phyloP scores from a whole-genome alignment of 2,888 invertebrate species.

The Galeruca laticollis region DNA sequence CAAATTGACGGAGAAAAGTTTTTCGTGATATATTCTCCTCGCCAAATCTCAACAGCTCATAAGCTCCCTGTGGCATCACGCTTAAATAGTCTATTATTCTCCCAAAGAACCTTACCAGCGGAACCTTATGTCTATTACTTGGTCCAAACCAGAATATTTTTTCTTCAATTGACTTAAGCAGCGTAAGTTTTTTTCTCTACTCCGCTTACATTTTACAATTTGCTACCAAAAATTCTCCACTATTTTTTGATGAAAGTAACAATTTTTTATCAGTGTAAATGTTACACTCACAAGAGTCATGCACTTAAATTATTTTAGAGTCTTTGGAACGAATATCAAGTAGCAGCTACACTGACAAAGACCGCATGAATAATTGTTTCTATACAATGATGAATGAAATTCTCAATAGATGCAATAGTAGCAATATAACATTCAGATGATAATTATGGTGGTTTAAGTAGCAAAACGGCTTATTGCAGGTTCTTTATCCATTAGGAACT shows the following conservation, averaged over 20 bases:
- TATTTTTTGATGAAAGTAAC: neutral
- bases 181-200: no score
- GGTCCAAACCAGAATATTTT: no score
- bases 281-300: slow-evolving; percentile 7
- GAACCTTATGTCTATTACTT: no score
- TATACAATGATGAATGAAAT: slow-evolving; percentile 31
- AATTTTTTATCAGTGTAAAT: slow-evolving; percentile 26
- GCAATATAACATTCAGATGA: neutral
- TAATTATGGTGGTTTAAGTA: neutral
- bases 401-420: slow-evolving; percentile 10
- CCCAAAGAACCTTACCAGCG: no score
- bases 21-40: no score
- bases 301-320: slow-evolving; percentile 6
- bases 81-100: no score
- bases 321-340: slow-evolving; percentile 25
- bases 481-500: neutral
- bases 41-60: no score
- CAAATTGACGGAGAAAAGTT: no score
- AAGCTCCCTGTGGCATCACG: no score
- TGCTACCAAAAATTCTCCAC: no score
- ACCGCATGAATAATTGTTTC: slow-evolving; percentile 26
- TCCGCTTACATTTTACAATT: no score
- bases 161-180: no score
- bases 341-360: slow-evolving; percentile 23
- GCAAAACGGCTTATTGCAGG: neutral